phyloP scores from a whole-genome alignment of 2,888 invertebrate genomes.

The Aelia acuminata region DNA sequence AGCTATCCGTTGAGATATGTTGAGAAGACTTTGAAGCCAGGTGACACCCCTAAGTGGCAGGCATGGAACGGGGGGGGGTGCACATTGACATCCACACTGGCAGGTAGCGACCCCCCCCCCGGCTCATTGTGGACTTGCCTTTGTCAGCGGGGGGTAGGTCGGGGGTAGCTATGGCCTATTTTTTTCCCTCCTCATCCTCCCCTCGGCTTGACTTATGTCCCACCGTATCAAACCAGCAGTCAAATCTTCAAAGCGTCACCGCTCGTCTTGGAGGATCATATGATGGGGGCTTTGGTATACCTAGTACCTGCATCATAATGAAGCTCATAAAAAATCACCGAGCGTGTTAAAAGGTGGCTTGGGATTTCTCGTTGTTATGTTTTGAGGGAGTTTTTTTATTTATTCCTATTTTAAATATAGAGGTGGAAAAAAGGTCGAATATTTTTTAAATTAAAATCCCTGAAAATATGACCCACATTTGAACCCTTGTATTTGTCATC shows the following conservation, averaged over 20 bases:
- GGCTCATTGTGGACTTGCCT: background rate
- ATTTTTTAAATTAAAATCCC: too few species aligned
- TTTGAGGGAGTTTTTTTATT: background rate
- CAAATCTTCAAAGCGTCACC: constrained; percentile 36
- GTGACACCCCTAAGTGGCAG: background rate
- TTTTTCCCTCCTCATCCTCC: background rate
- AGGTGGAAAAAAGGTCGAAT: background rate
- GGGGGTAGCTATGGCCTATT: too few species aligned
- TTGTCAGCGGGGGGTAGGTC: constrained; percentile 12
- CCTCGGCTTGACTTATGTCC: constrained; percentile 24
- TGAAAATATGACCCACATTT: too few species aligned
- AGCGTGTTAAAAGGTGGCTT: background rate
- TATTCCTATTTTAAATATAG: background rate
- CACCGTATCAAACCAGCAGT: constrained; percentile 19
- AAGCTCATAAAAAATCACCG: background rate
- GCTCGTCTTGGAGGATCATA: background rate
- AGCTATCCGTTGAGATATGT: background rate
- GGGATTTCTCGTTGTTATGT: background rate
- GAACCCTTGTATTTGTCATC: too few species aligned
- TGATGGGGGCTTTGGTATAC: too few species aligned
- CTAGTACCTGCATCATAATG: background rate
- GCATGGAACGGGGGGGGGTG: too few species aligned
- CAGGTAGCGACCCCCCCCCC: background rate
- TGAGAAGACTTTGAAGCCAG: constrained; percentile 25
- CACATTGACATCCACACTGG: background rate